Conservation (phyloP, 2,113 vertebrate species). For the Hucho hucho region DNA sequence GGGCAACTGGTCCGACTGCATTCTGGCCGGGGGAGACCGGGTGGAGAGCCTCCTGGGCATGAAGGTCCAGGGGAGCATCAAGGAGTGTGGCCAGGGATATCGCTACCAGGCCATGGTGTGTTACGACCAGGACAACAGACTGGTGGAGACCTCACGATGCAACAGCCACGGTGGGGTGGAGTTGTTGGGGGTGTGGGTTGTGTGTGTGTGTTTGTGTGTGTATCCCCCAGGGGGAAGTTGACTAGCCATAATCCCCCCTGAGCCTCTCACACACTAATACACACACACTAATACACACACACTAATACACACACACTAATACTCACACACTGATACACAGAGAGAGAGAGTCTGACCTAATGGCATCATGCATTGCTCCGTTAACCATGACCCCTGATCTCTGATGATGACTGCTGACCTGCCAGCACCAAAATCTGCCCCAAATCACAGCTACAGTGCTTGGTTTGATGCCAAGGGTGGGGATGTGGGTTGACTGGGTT, state of each 20-base stretch:
- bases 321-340: too few relatives aligned
- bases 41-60: slow-evolving; percentile 74
- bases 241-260: not conserved
- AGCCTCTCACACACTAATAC: not conserved
- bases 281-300: too few relatives aligned
- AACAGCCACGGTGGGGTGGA: slow-evolving; percentile 88
- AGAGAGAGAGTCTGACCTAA: not conserved
- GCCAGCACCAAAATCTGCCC: slow-evolving; percentile 19
- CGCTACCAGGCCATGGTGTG: slow-evolving; percentile 97
- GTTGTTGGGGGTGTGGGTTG: slow-evolving; percentile 6
- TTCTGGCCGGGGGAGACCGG: slow-evolving; percentile 86
- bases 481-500: slow-evolving; percentile 34
- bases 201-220: slow-evolving; percentile 7
- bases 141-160: slow-evolving; percentile 91
- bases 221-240: not conserved
- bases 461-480: not conserved
- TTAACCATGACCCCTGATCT: slow-evolving; percentile 24
- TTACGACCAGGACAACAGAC: slow-evolving; percentile 90
- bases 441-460: not conserved
- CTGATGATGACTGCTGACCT: not conserved
- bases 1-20: slow-evolving; percentile 97
- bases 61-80: slow-evolving; percentile 84
- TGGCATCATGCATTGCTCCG: slow-evolving; percentile 12
- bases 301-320: too few relatives aligned
- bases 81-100: slow-evolving; percentile 95